Conservation (phyloP, 2,888 invertebrate genomes). For the Macaria notata region DNA sequence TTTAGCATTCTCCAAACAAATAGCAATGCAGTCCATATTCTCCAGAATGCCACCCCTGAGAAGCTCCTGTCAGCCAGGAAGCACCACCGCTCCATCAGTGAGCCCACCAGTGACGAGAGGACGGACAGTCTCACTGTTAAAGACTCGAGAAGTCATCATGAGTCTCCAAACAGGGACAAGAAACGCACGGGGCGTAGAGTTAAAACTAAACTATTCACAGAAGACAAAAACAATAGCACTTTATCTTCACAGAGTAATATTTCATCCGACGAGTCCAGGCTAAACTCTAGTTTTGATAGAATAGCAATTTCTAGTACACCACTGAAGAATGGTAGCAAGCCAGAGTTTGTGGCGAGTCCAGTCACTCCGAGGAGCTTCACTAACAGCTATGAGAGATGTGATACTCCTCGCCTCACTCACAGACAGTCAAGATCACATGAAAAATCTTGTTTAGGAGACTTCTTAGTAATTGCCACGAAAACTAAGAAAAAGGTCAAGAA, state of each 20-base stretch:
- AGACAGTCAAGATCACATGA: conserved; percentile 62
- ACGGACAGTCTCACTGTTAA: conserved; percentile 55
- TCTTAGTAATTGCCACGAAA: conserved; percentile 57
- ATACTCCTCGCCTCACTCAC: conserved; percentile 62
- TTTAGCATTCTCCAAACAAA: conserved; percentile 70
- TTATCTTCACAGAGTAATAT: conserved; percentile 39
- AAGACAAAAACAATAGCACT: conserved; percentile 50
- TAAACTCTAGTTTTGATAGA: conserved; percentile 56
- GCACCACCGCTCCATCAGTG: conserved; percentile 66
- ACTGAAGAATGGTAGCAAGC: conserved; percentile 58
- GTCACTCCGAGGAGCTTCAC: conserved; percentile 56
- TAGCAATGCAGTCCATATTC: conserved; percentile 58
- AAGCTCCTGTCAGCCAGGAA: conserved; percentile 56
- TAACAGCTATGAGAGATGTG: conserved; percentile 58
- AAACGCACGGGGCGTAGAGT: conserved; percentile 61
- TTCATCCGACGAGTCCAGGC: conserved; percentile 65
- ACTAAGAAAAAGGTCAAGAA: conserved; percentile 62
- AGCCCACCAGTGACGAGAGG: conserved; percentile 66
- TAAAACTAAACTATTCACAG: conserved; percentile 69
- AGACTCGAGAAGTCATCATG: conserved; percentile 53
- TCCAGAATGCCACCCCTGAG: conserved; percentile 68
- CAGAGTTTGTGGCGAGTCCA: conserved; percentile 59
- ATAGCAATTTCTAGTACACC: conserved; percentile 66
- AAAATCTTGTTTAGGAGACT: conserved; percentile 69
- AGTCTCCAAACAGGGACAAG: conserved; percentile 64